These are phyloP conservation scores for Acholoe squamosa DNA, from an alignment of 2,888 invertebrate species.

Conservation along the genomic window DNA sequence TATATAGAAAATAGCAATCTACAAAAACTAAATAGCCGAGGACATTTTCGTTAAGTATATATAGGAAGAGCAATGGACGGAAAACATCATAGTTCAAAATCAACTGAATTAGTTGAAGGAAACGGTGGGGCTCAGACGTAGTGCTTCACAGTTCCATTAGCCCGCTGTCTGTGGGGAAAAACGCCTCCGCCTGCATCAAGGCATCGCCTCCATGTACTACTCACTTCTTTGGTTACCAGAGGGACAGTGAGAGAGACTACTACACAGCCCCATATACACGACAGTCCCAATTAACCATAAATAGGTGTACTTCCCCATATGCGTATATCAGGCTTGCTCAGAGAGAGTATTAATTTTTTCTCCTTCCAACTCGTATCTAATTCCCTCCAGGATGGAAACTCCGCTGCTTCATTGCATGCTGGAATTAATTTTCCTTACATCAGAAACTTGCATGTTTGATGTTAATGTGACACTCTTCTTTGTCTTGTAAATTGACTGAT, in stretches of 20 bases:
- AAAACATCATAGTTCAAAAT: not conserved
- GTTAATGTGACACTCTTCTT: not conserved
- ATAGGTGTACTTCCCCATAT: not conserved
- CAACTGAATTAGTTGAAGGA: not conserved
- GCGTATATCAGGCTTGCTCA: not conserved
- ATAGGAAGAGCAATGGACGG: no score
- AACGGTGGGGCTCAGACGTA: no score
- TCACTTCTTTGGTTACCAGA: not conserved
- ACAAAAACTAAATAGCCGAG: no score
- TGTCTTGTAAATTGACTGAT: no score
- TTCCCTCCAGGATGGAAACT: not conserved
- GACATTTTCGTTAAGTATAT: no score
- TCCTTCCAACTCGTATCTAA: slow-evolving; percentile 9
- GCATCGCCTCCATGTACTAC: not conserved
- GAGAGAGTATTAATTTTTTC: not conserved
- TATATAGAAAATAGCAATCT: no score
- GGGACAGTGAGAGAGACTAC: not conserved
- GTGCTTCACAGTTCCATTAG: not conserved
- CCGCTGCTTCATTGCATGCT: not conserved
- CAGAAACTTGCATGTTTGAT: not conserved
- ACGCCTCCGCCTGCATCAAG: not conserved
- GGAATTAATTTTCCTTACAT: not conserved
- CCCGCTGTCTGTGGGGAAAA: not conserved
- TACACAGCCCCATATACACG: not conserved
- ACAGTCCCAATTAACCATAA: slow-evolving; percentile 15